A percentile compares a stretch with the other conserved stretches of the same genome.
These are phyloP conservation scores for Melitaea cinxia DNA, from an alignment of 1,140 invertebrate species.

Conservation along the genomic window DNA sequence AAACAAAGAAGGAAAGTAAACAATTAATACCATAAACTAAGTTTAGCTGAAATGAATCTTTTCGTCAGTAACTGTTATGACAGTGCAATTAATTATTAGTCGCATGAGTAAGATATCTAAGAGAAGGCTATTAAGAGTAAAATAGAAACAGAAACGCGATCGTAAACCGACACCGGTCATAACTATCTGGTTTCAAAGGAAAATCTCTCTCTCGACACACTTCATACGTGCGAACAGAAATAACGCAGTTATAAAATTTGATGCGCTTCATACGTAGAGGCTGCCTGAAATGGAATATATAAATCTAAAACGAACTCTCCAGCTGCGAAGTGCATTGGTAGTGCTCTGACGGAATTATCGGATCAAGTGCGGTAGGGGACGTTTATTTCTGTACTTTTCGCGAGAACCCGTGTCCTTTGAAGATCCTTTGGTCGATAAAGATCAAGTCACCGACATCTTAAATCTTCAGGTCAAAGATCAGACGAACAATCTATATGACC, in stretches of 20 bases:
- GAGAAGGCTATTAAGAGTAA: conserved; percentile 49
- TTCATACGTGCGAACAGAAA: conserved; percentile 53
- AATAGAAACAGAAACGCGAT: conserved; percentile 54
- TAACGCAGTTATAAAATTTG: conserved; percentile 57
- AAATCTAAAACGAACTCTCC: conserved; percentile 65
- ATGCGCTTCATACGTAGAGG: conserved; percentile 48
- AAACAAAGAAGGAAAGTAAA: background rate
- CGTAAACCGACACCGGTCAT: conserved; percentile 55
- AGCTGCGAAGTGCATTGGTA: conserved; percentile 70
- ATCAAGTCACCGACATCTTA: conserved; percentile 9
- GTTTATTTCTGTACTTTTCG: conserved; percentile 75
- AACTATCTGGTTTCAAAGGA: conserved; percentile 69
- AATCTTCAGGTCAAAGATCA: conserved; percentile 5
- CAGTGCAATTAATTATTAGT: conserved; percentile 8
- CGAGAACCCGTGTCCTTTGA: conserved; percentile 48
- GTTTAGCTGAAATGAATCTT: background rate
- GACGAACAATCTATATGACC: background rate
- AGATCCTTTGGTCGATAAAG: conserved; percentile 15
- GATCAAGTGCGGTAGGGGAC: conserved; percentile 53
- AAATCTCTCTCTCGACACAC: conserved; percentile 55
- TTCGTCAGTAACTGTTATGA: background rate
- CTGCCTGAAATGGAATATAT: conserved; percentile 45
- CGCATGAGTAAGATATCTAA: conserved; percentile 13
- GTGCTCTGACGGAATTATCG: conserved; percentile 72
- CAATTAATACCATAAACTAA: background rate